phyloP scores from a whole-genome alignment of 2,113 vertebrate genomes.

The Thamnophis sirtalis region DNA sequence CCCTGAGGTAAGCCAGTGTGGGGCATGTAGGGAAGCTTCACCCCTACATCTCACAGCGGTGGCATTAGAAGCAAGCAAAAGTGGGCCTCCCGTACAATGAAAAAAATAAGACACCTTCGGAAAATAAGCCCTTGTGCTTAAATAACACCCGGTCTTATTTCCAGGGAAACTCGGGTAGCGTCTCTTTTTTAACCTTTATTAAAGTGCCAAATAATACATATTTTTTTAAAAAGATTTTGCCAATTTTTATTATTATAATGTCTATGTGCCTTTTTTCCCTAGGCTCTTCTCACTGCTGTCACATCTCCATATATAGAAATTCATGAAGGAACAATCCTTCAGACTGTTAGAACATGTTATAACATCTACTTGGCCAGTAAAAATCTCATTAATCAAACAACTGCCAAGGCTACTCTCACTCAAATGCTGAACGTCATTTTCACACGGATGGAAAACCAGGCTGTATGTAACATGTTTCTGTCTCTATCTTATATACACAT shows the following conservation, averaged over 20 bases:
- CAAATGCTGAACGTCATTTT: slow-evolving; percentile 99
- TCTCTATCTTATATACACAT: not conserved
- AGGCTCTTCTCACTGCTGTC: slow-evolving; percentile 94
- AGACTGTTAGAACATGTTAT: slow-evolving; percentile 95
- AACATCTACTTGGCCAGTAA: slow-evolving; percentile 98
- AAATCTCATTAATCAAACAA: slow-evolving; percentile 99
- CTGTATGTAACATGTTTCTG: slow-evolving; percentile 72
- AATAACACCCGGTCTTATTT: no score
- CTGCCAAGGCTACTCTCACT: slow-evolving; percentile 95
- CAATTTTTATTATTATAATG: not conserved
- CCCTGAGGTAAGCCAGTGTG: no score
- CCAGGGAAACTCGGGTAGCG: no score
- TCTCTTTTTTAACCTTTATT: not conserved
- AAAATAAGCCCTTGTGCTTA: no score
- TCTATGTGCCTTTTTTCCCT: slow-evolving; percentile 22
- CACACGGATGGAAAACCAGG: slow-evolving; percentile 94
- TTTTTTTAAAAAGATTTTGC: not conserved
- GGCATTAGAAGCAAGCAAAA: no score
- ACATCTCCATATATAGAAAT: slow-evolving; percentile 96
- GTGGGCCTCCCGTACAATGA: no score
- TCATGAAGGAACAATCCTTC: slow-evolving; percentile 92
- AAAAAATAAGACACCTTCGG: no score
- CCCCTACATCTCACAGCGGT: no score
- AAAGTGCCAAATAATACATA: not conserved
- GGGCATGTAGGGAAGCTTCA: no score